phyloP scores from a whole-genome alignment of 2,888 invertebrate species.

The Linnaemya tessellans region DNA sequence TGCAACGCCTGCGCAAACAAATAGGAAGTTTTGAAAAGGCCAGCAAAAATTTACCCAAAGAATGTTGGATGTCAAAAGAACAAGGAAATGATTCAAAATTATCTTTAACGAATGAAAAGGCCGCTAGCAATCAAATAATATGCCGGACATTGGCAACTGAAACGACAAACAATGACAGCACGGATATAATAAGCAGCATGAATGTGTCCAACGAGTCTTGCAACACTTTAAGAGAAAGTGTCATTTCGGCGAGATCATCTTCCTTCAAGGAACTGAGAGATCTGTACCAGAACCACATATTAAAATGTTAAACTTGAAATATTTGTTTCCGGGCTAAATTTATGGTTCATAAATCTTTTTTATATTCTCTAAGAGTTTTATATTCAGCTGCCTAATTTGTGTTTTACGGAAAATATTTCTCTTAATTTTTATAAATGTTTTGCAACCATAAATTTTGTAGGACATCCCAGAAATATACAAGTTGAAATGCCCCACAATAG shows the following conservation, averaged over 20 bases:
- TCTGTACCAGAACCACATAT: constrained; percentile 10
- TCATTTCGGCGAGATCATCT: constrained; percentile 5
- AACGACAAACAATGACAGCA: not conserved
- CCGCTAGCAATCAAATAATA: not conserved
- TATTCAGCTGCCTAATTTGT: too few relatives aligned
- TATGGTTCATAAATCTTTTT: too few relatives aligned
- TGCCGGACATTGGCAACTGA: not conserved
- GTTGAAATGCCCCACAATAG: too few relatives aligned
- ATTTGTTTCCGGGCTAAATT: too few relatives aligned
- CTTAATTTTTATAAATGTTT: too few relatives aligned
- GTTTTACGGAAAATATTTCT: too few relatives aligned
- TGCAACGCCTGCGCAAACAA: constrained; percentile 73
- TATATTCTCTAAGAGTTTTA: too few relatives aligned
- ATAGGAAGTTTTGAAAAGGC: constrained; percentile 71
- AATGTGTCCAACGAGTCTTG: not conserved
- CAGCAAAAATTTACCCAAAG: constrained; percentile 4
- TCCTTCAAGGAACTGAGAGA: constrained; percentile 21
- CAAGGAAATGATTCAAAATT: not conserved
- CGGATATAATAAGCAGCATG: not conserved
- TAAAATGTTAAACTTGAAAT: not conserved
- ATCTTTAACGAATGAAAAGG: not conserved
- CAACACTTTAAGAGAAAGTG: not conserved
- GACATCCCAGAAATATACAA: too few relatives aligned
- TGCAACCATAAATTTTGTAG: too few relatives aligned
- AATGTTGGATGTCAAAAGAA: not conserved